Conservation (phyloP, 2,888 invertebrate species). For the Mantis religiosa region DNA sequence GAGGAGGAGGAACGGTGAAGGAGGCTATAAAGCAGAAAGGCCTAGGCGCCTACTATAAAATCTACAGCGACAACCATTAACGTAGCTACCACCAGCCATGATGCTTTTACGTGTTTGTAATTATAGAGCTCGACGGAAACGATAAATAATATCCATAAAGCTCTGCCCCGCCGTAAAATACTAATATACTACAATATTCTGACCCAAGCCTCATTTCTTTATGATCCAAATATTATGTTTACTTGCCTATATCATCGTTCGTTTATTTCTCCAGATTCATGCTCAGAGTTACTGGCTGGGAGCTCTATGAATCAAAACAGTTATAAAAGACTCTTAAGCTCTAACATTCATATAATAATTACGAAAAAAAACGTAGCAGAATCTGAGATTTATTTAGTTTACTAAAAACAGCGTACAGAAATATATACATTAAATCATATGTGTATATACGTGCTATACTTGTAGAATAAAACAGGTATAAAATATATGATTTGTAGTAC, state of each 20-base stretch:
- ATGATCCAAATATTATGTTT: neutral
- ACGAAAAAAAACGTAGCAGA: too few relatives aligned
- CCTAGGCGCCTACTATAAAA: neutral
- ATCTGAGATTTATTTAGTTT: too few relatives aligned
- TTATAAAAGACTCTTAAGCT: too few relatives aligned
- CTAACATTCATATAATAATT: too few relatives aligned
- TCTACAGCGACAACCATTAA: neutral
- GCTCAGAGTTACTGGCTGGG: too few relatives aligned
- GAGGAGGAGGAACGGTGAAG: neutral
- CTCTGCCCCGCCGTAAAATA: neutral
- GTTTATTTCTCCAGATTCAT: neutral
- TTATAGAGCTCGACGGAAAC: constrained; percentile 10
- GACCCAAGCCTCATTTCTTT: neutral
- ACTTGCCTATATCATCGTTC: neutral
- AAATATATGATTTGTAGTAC: too few relatives aligned
- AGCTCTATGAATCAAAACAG: too few relatives aligned
- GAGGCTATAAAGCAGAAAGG: neutral
- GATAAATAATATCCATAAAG: constrained; percentile 10
- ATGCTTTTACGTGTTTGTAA: neutral
- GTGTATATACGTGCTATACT: too few relatives aligned
- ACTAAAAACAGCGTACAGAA: too few relatives aligned
- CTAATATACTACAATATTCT: neutral
- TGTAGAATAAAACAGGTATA: too few relatives aligned
- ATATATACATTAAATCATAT: too few relatives aligned
- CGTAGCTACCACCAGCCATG: neutral